These are phyloP conservation scores for Echinarachnius parma DNA, from an alignment of 53 echinoderm and acorn worm species.

Conservation along the genomic window DNA sequence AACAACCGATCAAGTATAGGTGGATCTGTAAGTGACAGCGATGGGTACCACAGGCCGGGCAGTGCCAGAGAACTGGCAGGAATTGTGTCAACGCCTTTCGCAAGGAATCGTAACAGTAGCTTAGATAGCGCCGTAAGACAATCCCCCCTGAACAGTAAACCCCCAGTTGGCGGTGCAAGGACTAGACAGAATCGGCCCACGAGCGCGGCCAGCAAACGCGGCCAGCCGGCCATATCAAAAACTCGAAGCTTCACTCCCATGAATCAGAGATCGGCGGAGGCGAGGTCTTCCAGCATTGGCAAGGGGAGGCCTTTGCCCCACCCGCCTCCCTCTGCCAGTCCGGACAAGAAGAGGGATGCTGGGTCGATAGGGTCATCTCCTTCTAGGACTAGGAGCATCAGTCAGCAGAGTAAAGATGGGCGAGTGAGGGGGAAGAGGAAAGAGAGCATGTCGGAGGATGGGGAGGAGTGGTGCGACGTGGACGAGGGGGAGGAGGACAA, in stretches of 20 bases:
- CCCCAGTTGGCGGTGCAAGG: not conserved
- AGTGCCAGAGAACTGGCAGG: constrained; percentile 10
- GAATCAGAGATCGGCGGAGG: constrained; percentile 10
- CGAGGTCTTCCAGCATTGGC: not conserved
- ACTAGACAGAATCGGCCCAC: not conserved
- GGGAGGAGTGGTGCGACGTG: constrained; percentile 94
- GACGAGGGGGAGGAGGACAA: constrained; percentile 77
- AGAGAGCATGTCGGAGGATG: constrained; percentile 55
- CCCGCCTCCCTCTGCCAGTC: constrained; percentile 23
- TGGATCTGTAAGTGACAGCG: not conserved
- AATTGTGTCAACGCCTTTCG: constrained; percentile 28
- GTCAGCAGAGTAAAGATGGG: constrained; percentile 22
- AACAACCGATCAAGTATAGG: constrained; percentile 20
- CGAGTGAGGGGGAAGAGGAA: constrained; percentile 16
- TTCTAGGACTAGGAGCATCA: not conserved
- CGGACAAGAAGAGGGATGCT: not conserved
- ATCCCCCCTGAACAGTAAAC: constrained; percentile 2
- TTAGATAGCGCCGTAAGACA: constrained; percentile 1
- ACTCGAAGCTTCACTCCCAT: not conserved
- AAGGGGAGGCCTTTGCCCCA: constrained; percentile 23
- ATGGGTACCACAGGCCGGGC: not conserved
- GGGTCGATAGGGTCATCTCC: constrained; percentile 5
- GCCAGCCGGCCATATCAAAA: not conserved
- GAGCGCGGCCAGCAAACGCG: constrained; percentile 10
- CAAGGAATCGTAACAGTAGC: constrained; percentile 14